These are phyloP conservation scores for Troides helena DNA, from an alignment of 2,888 invertebrate species.

Conservation along the genomic window DNA sequence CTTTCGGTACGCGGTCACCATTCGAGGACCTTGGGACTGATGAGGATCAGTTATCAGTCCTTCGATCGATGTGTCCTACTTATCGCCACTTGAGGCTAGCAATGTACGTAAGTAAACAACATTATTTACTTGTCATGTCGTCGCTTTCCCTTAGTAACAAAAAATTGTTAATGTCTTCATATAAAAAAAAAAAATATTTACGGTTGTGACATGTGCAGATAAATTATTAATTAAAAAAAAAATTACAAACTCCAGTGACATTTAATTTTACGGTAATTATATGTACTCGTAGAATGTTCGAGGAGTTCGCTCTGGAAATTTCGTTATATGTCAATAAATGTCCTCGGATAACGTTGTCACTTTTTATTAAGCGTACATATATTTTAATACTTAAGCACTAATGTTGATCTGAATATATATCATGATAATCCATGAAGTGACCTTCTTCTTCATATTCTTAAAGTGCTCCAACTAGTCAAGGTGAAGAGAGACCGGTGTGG, in stretches of 20 bases:
- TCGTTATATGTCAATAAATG: slow-evolving; percentile 3
- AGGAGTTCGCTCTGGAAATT: neutral
- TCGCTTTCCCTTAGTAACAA: neutral
- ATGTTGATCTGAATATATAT: neutral
- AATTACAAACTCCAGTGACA: neutral
- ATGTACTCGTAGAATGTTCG: neutral
- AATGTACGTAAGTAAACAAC: too few relatives aligned
- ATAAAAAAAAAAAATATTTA: neutral
- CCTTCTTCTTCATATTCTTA: too few relatives aligned
- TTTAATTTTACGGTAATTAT: slow-evolving; percentile 1
- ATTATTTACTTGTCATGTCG: too few relatives aligned
- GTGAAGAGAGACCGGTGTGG: too few relatives aligned
- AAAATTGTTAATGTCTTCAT: neutral
- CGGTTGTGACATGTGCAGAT: neutral
- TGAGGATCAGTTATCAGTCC: too few relatives aligned
- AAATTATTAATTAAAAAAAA: neutral
- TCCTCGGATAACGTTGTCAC: slow-evolving; percentile 3
- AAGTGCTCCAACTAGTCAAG: too few relatives aligned
- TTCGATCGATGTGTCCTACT: too few relatives aligned
- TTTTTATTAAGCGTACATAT: neutral
- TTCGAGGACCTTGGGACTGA: too few relatives aligned
- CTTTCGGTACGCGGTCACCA: too few relatives aligned
- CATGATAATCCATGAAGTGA: too few relatives aligned
- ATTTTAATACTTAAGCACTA: neutral
- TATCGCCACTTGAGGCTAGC: too few relatives aligned